Evolutionary conservation across 2,113 vertebrate genomes (phyloP), one percentile per base, ranked within the genome.

Genomic region (Ceyx margarethae): DNA sequence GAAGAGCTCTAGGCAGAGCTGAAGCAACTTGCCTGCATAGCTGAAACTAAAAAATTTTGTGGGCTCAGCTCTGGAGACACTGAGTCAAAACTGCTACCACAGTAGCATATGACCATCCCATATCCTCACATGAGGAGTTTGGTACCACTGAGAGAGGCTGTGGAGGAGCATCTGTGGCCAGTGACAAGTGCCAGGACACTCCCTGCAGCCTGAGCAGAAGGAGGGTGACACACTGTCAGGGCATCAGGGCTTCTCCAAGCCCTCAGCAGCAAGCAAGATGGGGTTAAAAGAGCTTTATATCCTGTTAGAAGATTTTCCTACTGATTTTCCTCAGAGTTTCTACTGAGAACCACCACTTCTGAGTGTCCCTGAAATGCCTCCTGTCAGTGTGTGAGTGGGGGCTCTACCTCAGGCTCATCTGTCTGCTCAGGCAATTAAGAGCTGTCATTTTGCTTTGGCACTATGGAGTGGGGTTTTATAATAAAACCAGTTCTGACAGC

Each of bases 71-170:
- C 46, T 69, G 51, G 56, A 66, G 33, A 26, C 19, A 13, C 37
- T 50, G 42, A 5, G 50, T 73, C 64, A 77, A 48, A 73, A 53
- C 22, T 19, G 31, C 11, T 28, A 23, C n/a, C 23, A 22, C 1
- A 2, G 11, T 2, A 7, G 48, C 33, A 33, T 33, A 33, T 26
- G 40, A n/a, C 25, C 51, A 1, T 72, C 0, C 0, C 68, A 29
- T 14, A n/a, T 43, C 50, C 42, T 86, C 4, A 3, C 3, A 2
- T 17, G 28, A 40, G 23, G 57, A 62, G 40, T 67, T 71, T 22
- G 6, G 20, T 6, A 5, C 29, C 31, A 65, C 16, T 3, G 4
- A 40, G 67, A 68, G 54, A 68, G 53, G 43, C 61, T 67, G 40
- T 1, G 5, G 33, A 56, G 66, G 28, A 75, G 71, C 29, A 45